Base-by-base conservation (phyloP, 2,888 invertebrate genomes). In the Ferdinandea cuprea region DNA sequence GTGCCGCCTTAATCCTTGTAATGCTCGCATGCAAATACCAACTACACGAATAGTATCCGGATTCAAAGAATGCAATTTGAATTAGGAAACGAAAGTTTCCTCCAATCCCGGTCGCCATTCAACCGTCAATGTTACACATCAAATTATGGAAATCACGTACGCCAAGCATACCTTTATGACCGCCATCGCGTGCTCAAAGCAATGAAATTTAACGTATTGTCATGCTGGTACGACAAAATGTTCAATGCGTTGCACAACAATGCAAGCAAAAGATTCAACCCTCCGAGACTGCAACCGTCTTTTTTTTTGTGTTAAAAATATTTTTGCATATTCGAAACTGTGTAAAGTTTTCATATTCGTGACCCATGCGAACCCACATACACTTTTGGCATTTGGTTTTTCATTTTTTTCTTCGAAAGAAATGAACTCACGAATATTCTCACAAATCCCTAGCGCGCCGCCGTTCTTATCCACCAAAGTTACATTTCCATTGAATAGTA, bases 201-300 rank as follows among this genome's bases (percentile, higher is more conserved):
- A 58, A 50, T 30, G 32, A 58, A 42, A 76, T 76, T 59, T 52
- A 52, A 59, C 52, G 25, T 54, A 68, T 76, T 76, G 59, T 59
- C 28, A 68, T 52, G 28, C 42, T 5, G 59, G 42, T 35, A 44
- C 9, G 58, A 35, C 17, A 21, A 37, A 32, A 28, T 63, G 35
- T 58, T 13, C 58, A 50, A n/a, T n/a, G n/a, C n/a, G n/a, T n/a
- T n/a, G n/a, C n/a, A 15, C 35, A 37, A 46, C 35, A 44, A 52
- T 52, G 52, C 6, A n/a, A 46, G 32, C 9, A 13, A 61, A 42
- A 42, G 15, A 9, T 42, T 15, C 15, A 13, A 42, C 42, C 17
- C 40, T 15, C 35, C 35, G 8, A 35, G 11, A 11, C 19, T 35
- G 6, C 21, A n/a, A 11, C 15, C 8, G 25, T 50, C 9, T 19